phyloP scores from a whole-genome alignment of 2,797 vertebrate species.

The Hemitrygon akajei region DNA sequence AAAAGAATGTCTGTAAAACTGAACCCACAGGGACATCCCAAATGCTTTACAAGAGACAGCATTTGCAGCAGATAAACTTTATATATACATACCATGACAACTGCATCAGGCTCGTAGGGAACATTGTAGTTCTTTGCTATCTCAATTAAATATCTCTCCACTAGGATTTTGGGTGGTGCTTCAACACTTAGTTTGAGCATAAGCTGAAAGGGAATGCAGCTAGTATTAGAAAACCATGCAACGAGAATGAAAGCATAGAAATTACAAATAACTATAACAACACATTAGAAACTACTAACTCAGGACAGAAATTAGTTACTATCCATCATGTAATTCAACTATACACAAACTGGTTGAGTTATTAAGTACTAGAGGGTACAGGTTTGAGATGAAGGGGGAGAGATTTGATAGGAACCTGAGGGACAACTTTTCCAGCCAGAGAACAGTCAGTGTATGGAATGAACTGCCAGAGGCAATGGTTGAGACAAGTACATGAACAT shows the following conservation, averaged over 20 bases:
- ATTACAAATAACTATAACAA: not conserved
- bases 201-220: slow-evolving; percentile 60
- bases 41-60: not conserved
- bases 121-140: slow-evolving; percentile 98
- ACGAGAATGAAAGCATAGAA: not conserved
- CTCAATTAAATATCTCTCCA: slow-evolving; percentile 95
- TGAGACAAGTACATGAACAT: no score
- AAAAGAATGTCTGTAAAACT: no score
- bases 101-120: slow-evolving; percentile 87
- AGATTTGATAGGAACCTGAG: no score
- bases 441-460: no score
- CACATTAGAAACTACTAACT: not conserved
- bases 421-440: no score
- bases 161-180: slow-evolving; percentile 91
- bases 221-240: slow-evolving; percentile 1
- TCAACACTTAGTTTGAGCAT: slow-evolving; percentile 95
- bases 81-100: slow-evolving; percentile 80
- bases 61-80: not conserved
- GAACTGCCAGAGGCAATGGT: no score
- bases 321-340: not conserved
- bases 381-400: no score
- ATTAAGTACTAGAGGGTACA: no score
- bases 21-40: no score
- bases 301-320: not conserved
- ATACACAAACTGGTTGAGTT: not conserved